Evolutionary conservation across 2,113 vertebrate genomes (phyloP), one percentile per base, ranked within the genome.

Genomic region (Rhegmatorhina hoffmannsi): DNA sequence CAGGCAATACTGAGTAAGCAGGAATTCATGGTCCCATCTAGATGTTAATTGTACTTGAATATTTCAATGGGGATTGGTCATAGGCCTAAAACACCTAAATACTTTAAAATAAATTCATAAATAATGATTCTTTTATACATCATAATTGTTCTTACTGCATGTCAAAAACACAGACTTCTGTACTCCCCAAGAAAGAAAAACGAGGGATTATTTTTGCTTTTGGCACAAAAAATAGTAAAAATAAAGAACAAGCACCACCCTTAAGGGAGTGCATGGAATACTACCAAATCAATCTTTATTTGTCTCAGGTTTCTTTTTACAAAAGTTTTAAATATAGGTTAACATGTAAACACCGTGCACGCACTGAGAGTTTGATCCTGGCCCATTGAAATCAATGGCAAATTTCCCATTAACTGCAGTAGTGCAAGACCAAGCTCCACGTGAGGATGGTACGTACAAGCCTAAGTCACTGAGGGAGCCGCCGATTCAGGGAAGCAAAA

Each of bases 281-380:
- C 69, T n/a, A 90, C 69, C 91, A 91, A 92, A 68, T 84, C 56
- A 36, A 62, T 88, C 77, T 62, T 83, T 85, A 44, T 64, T 93
- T 85, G 72, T 79, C 85, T 78, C 66, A 63, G 38, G 40, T 84
- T 36, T 88, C 59, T 47, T 87, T 96, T 97, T 97, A 97, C 95
- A 98, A 98, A 98, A 97, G 83, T 97, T 97, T 99, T 98, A 98
- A 99, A 99, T 99, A 99, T 24, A 98, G 95, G 96, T 97, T 98
- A 97, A 98, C 97, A 99, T 99, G 99, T 99, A 99, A 99, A 99
- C 99, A 98, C 97, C 95, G 95, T 95, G 97, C 98, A 97, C 93
- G 84, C 93, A 92, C 74, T 85, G 94, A 81, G 96, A 92, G 93
- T 87, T 91, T 88, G 93, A 83, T 93, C 89, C 74, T 58, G 60